A percentile compares a stretch with the other conserved stretches of the same genome.
These are phyloP conservation scores for Verasper variegatus DNA, from an alignment of 2,113 vertebrate species.

Conservation along the genomic window DNA sequence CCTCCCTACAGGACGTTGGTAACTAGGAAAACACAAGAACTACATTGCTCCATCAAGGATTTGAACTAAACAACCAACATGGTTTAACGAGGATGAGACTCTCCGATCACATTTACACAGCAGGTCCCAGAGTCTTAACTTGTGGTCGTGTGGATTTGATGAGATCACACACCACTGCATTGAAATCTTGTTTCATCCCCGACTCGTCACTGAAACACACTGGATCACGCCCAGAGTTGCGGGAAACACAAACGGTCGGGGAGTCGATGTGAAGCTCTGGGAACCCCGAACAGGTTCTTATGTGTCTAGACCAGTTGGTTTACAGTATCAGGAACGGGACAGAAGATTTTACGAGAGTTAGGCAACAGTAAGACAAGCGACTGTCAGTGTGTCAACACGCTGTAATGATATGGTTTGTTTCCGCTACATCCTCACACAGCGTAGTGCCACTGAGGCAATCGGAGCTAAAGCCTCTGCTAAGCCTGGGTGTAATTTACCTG, in stretches of 20 bases:
- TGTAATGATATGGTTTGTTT: not conserved
- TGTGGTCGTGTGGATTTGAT: slow-evolving; percentile 9
- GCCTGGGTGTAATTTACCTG: slow-evolving; percentile 22
- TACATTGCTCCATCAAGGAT: not conserved
- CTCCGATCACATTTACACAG: slow-evolving; percentile 2
- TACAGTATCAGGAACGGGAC: not conserved
- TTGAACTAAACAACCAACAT: not conserved
- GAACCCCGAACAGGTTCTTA: too few species aligned
- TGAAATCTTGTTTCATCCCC: not conserved
- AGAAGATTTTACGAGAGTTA: not conserved
- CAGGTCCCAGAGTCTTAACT: not conserved
- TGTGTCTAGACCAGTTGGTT: not conserved
- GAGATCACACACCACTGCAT: not conserved
- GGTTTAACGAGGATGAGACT: not conserved
- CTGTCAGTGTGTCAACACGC: not conserved
- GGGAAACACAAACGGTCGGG: too few species aligned
- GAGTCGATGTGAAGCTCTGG: too few species aligned
- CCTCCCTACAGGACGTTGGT: not conserved
- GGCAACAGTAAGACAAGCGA: not conserved
- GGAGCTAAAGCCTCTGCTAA: not conserved
- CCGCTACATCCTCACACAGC: not conserved
- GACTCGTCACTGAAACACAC: not conserved
- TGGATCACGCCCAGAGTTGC: too few species aligned
- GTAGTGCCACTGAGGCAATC: not conserved
- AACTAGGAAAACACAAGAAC: not conserved